Evolutionary conservation across 2,888 invertebrate genomes (phyloP), one percentile per base, ranked within the genome.

Genomic region (Gibbula magus): DNA sequence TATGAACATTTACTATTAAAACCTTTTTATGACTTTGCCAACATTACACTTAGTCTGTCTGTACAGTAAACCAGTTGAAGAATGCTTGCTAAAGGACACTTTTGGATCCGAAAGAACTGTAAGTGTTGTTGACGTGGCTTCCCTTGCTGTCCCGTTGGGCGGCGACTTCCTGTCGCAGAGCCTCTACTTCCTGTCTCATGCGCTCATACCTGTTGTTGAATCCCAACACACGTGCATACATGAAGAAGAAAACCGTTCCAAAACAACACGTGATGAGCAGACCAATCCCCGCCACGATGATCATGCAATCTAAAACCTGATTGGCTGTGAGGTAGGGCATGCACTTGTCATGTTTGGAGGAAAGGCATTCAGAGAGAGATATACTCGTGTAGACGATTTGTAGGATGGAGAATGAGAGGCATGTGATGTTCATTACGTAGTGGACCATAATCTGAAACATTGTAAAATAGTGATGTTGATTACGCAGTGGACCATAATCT

Each of bases 191-290:
- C 45, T 10, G 4, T 45, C 29, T 25, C 61, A 61, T 61, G 8
- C 16, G 25, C 61, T 16, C 61, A 25, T 61, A 61, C 25, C 29
- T 25, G 29, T 76, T 76, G 10, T 16, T 18, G 29, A 52, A 61
- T n/a, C 76, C 76, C 10, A 76, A 35, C 35, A 35, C n/a, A 10
- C 56, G 76, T 39, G 76, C 76, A 39, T 54, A 56, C n/a, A 35
- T 29, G 39, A 53, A 56, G 76, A 76, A 61, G 56, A 76, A 39
- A n/a, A 76, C 35, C n/a, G 18, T 7, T 20, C 76, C 76, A 16
- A 56, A 22, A n/a, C 29, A 29, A 22, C 76, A 35, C 35, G 56
- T 35, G 56, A 76, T 22, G 52, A 56, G 20, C 32, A 76, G 76
- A 20, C 53, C 20, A 7, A 76, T 4, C 18, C 76, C 56, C 20